Evolutionary conservation across 1,140 invertebrate species (phyloP), one percentile per base, ranked within the genome.

Genomic region (Brachionus rotundiformis): DNA sequence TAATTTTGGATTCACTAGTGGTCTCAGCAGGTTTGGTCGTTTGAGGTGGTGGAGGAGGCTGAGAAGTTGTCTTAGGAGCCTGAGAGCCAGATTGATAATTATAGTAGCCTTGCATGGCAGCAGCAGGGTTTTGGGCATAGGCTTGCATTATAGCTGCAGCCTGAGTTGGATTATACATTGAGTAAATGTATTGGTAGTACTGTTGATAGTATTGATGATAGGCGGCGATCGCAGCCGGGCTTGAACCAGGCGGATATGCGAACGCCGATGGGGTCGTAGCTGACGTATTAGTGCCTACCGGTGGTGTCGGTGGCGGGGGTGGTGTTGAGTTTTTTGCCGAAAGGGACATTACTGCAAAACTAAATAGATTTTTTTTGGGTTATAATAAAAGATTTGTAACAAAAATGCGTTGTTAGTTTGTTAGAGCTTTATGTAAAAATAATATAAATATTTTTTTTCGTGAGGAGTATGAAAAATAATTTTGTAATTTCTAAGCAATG

Each of bases 351-450:
- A 16, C 29, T 33, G n/a, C 11, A 36, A 68, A 19, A 68, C 3
- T 33, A 8, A 16, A 36, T 68, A 8, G 29, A n/a, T 33, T 68
- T 68, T 68, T 68, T 33, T 16, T 33, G 29, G 33, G 7, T 33
- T 68, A 19, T 68, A n/a, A 39, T 33, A 1, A 23, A 36, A 61
- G 7, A n/a, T 68, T 68, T 33, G 29, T 68, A 19, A 36, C 3
- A 63, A 63, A 63, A 33, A 63, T 63, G 61, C 61, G 61, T 63
- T 63, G 61, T 63, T n/a, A n/a, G n/a, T n/a, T 63, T 8, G 61
- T 31, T 31, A 63, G 61, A 63, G 61, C 4, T 63, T 63, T 63
- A 29, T 29, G n/a, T 63, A 63, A n/a, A 29, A 68, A 68, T 16
- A 16, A 33, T 19, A 19, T 63, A 29, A 29, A 16, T 19, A 8